Conservation (phyloP, 1,140 invertebrate species). For the Drosophila eugracilis region DNA sequence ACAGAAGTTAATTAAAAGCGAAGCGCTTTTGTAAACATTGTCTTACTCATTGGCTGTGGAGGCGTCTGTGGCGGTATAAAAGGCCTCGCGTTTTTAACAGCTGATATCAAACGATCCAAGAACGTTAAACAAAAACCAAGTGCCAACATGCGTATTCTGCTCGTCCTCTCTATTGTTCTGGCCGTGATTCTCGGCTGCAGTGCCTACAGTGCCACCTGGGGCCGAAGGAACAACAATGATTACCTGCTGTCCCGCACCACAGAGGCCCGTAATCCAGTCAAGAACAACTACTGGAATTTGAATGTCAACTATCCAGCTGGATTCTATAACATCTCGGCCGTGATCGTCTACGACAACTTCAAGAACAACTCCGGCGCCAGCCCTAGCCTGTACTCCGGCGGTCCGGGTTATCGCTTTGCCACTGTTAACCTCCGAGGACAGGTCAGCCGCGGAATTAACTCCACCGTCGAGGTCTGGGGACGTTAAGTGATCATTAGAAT, state of each 20-base stretch:
- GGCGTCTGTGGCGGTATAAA: conserved; percentile 50
- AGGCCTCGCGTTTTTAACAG: background rate
- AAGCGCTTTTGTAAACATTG: conserved; percentile 41
- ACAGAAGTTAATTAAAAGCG: conserved; percentile 51
- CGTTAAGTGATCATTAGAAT: conserved; percentile 12
- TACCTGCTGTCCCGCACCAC: conserved; percentile 54
- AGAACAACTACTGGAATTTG: conserved; percentile 66
- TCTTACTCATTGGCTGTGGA: conserved; percentile 24
- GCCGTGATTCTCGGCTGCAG: conserved; percentile 58
- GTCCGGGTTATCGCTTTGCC: conserved; percentile 47
- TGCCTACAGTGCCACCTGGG: conserved; percentile 67
- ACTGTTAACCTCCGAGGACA: conserved; percentile 57
- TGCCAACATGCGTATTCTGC: conserved; percentile 54
- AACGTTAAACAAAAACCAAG: conserved; percentile 4
- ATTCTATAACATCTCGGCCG: conserved; percentile 46
- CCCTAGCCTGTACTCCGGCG: conserved; percentile 60
- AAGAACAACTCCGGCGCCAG: conserved; percentile 68
- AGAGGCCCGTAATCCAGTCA: conserved; percentile 54
- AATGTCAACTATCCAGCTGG: conserved; percentile 28
- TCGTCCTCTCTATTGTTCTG: conserved; percentile 54
- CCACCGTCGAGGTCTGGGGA: conserved; percentile 74
- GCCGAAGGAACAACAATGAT: conserved; percentile 40
- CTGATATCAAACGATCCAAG: conserved; percentile 27
- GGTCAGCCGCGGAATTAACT: conserved; percentile 62
- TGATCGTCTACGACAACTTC: conserved; percentile 73